Evolutionary conservation across 2,888 invertebrate genomes (phyloP).

Genomic region (Girardia tigrina): DNA sequence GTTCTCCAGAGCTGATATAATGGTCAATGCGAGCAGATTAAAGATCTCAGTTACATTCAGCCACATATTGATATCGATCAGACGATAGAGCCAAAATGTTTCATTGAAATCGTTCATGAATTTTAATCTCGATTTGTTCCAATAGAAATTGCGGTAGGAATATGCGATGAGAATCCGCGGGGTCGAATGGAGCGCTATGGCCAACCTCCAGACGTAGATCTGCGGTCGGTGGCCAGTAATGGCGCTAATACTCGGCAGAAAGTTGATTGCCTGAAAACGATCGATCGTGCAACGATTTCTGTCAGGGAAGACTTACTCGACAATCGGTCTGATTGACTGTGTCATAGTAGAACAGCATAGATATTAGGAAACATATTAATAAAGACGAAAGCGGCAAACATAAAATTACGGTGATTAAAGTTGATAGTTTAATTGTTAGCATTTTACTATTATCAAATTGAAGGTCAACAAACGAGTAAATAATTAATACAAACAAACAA

Average conservation of each 20-base stretch:
- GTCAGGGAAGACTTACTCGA: not conserved
- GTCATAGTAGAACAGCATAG: not conserved
- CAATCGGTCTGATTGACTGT: not conserved
- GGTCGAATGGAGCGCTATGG: slow-evolving; percentile 72
- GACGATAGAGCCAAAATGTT: not conserved
- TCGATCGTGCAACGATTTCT: not conserved
- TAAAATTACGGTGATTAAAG: not conserved
- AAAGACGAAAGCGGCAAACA: not conserved
- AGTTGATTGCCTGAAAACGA: slow-evolving; percentile 67
- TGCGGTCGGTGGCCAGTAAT: slow-evolving; percentile 83
- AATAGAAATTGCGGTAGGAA: slow-evolving; percentile 64
- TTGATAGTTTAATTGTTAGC: not conserved
- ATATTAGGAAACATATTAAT: slow-evolving; percentile 7
- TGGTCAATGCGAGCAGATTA: not conserved
- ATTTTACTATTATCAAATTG: slow-evolving; percentile 12
- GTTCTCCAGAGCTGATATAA: not conserved
- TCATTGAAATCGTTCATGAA: not conserved
- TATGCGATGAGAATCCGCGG: slow-evolving; percentile 66
- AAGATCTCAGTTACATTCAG: not conserved
- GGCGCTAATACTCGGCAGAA: slow-evolving; percentile 83
- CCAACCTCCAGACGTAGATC: slow-evolving; percentile 76
- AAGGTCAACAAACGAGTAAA: slow-evolving; percentile 11
- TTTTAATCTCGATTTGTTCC: slow-evolving; percentile 52
- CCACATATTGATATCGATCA: slow-evolving; percentile 2
- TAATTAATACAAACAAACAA: slow-evolving; percentile 14